A percentile compares a stretch with the other conserved stretches of the same genome.
Conservation (phyloP, 2,888 invertebrate genomes). For the Dyspetes luteomarginatus region DNA sequence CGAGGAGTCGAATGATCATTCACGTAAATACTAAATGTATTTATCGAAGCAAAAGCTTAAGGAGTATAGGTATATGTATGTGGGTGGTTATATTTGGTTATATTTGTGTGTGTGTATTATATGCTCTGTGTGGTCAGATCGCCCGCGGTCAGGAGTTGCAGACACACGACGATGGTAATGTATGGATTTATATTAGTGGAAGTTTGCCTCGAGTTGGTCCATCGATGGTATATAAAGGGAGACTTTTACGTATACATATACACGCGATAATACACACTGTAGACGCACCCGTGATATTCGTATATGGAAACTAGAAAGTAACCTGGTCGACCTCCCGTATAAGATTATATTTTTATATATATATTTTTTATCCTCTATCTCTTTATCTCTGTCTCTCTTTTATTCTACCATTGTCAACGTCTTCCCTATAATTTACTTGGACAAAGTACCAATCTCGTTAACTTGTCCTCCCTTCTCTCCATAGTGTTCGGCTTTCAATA, state of each 20-base stretch:
- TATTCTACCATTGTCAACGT: slow-evolving; percentile 51
- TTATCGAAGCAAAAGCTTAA: slow-evolving; percentile 38
- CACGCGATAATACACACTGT: background rate
- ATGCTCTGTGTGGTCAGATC: slow-evolving; percentile 27
- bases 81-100: background rate
- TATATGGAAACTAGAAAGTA: slow-evolving; percentile 71
- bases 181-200: slow-evolving; percentile 45
- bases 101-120: background rate
- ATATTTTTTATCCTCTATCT: slow-evolving; percentile 6
- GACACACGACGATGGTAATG: slow-evolving; percentile 52
- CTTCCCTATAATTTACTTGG: slow-evolving; percentile 50
- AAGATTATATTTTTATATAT: slow-evolving; percentile 35
- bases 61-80: background rate
- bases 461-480: slow-evolving; percentile 8
- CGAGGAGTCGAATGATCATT: slow-evolving; percentile 43
- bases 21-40: slow-evolving; percentile 50
- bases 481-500: slow-evolving; percentile 20
- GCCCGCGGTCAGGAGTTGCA: slow-evolving; percentile 61
- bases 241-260: background rate
- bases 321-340: slow-evolving; percentile 67
- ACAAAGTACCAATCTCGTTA: slow-evolving; percentile 40
- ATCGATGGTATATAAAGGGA: slow-evolving; percentile 39
- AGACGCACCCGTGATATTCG: slow-evolving; percentile 48
- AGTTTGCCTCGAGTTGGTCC: slow-evolving; percentile 46
- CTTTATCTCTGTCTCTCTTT: slow-evolving; percentile 12